A percentile compares a stretch with the other conserved stretches of the same genome.
These are phyloP conservation scores for Lasioglossum baleicum DNA, from an alignment of 1,140 invertebrate genomes.

Conservation along the genomic window DNA sequence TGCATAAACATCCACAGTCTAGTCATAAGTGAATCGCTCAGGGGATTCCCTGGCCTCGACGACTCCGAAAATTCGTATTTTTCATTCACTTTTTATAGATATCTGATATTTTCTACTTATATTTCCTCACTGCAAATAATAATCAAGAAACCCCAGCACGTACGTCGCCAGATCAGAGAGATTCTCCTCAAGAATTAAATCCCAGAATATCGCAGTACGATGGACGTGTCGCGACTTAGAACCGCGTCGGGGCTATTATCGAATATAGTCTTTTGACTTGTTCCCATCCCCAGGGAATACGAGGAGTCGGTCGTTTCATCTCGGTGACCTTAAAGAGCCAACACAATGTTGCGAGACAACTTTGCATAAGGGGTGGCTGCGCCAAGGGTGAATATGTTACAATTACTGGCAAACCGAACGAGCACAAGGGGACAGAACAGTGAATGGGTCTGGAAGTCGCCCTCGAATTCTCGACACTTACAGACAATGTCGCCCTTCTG, in stretches of 20 bases:
- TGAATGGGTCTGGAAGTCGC: constrained; percentile 42
- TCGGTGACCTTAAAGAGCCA: constrained; percentile 47
- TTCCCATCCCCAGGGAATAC: background rate
- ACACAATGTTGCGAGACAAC: constrained; percentile 30
- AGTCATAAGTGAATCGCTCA: too few species aligned
- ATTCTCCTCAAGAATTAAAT: background rate
- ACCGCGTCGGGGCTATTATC: background rate
- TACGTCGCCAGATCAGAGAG: too few species aligned
- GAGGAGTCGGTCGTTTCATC: constrained; percentile 17
- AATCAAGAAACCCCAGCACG: too few species aligned
- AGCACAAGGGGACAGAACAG: background rate
- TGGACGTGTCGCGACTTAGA: background rate
- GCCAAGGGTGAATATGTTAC: constrained; percentile 76
- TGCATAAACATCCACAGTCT: too few species aligned
- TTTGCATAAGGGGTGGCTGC: constrained; percentile 57
- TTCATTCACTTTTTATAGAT: too few species aligned
- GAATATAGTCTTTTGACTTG: background rate
- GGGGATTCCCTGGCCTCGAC: too few species aligned
- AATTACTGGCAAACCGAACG: constrained; percentile 78
- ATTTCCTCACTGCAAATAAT: too few species aligned
- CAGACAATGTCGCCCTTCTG: constrained; percentile 67
- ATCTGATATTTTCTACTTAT: too few species aligned
- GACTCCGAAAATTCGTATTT: too few species aligned
- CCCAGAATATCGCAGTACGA: background rate
- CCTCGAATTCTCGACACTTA: constrained; percentile 67